These are phyloP conservation scores for human (Homo sapiens) DNA, from an alignment of 2,113 vertebrate genomes.

Conservation along the genomic window DNA sequence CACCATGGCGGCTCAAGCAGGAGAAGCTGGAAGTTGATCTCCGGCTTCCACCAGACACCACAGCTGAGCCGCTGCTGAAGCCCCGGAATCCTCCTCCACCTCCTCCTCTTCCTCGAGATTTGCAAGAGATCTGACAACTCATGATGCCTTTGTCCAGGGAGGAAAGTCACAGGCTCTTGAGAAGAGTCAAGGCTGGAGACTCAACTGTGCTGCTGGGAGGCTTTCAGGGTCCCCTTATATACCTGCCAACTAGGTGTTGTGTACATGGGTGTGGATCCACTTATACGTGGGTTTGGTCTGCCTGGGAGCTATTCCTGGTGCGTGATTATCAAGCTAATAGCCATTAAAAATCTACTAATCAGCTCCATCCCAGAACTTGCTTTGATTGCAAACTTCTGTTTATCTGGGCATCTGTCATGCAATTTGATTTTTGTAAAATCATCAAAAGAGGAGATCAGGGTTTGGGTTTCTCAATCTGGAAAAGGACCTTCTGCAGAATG, in stretches of 20 bases:
- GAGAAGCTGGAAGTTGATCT: constrained; percentile 36
- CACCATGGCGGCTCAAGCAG: constrained; percentile 71
- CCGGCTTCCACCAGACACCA: constrained; percentile 56
- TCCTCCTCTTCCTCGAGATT: constrained; percentile 50
- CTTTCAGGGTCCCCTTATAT: constrained; percentile 71
- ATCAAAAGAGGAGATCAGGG: constrained; percentile 66
- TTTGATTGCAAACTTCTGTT: constrained; percentile 67
- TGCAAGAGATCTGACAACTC: constrained; percentile 68
- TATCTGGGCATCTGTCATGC: constrained; percentile 71
- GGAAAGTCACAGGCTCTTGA: not conserved
- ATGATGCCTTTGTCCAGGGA: constrained; percentile 56
- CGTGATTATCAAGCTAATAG: constrained; percentile 71
- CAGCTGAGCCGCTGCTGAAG: constrained; percentile 69
- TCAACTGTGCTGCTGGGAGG: not conserved
- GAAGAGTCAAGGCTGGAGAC: constrained; percentile 43
- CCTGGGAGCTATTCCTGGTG: constrained; percentile 67
- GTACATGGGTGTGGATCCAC: constrained; percentile 60
- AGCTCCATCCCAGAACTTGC: constrained; percentile 68
- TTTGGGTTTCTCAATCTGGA: constrained; percentile 63
- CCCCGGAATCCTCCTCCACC: constrained; percentile 31
- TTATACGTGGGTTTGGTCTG: constrained; percentile 64
- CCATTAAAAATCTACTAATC: constrained; percentile 67
- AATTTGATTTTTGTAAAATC: constrained; percentile 74
- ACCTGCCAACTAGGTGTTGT: constrained; percentile 45
- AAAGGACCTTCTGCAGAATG: constrained; percentile 19